Evolutionary conservation across 2,888 invertebrate species (phyloP).

Genomic region (Cactoblastis cactorum): DNA sequence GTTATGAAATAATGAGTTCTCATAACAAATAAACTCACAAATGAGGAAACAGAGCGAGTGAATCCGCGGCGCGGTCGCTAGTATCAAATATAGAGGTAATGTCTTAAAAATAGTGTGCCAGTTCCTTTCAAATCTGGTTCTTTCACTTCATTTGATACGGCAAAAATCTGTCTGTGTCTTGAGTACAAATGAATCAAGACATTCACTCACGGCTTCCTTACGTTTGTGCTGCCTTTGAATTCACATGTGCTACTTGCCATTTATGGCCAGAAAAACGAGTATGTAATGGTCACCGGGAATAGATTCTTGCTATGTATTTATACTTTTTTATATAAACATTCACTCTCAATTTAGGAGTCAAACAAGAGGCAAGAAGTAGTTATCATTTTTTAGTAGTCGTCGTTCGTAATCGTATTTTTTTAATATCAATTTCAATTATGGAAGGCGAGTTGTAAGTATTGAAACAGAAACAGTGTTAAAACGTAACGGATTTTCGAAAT

Average conservation of each 20-base stretch:
- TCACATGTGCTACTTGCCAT: neutral
- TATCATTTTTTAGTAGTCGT: no score
- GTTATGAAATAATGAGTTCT: no score
- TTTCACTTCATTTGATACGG: constrained; percentile 8
- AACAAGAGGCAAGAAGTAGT: no score
- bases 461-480: neutral
- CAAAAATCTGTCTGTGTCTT: neutral
- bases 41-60: no score
- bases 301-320: neutral
- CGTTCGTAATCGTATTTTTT: no score
- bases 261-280: neutral
- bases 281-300: neutral
- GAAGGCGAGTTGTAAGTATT: neutral
- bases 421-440: no score
- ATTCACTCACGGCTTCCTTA: neutral
- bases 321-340: neutral
- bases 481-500: constrained; percentile 13
- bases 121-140: no score
- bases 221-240: neutral
- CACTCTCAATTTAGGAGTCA: no score
- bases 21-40: no score
- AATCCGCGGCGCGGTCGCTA: no score
- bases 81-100: no score
- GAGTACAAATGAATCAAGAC: neutral
- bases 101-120: no score